These are phyloP conservation scores for Theristicus caerulescens DNA, from an alignment of 2,113 vertebrate genomes.

Conservation along the genomic window DNA sequence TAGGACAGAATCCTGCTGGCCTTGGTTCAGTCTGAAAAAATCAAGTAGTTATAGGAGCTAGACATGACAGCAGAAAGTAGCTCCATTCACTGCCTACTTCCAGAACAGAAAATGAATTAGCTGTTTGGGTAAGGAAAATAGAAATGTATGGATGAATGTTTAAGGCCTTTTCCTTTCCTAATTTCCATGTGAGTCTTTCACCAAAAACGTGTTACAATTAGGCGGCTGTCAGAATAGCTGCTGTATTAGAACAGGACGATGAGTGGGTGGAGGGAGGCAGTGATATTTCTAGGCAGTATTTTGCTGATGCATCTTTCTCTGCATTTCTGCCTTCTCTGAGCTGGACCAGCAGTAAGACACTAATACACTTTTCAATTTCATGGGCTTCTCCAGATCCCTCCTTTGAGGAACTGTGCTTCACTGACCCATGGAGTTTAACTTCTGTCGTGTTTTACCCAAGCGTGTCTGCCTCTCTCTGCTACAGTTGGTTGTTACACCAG, in stretches of 20 bases:
- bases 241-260: rapidly evolving
- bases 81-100: background rate
- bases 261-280: background rate
- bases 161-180: background rate
- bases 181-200: background rate
- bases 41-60: background rate
- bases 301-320: background rate
- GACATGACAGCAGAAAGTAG: background rate
- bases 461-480: background rate
- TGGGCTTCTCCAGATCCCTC: background rate
- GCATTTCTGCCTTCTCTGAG: background rate
- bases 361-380: background rate
- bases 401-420: background rate
- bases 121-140: background rate
- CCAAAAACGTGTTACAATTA: background rate
- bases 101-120: background rate
- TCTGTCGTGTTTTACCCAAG: background rate
- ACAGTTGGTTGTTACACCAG: background rate
- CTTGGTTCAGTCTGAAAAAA: background rate
- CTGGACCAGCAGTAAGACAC: background rate
- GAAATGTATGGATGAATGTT: background rate
- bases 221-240: background rate
- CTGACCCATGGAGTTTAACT: background rate
- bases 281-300: background rate
- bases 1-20: background rate